Base-by-base conservation (phyloP, 2,888 invertebrate genomes). In the Ypsolopha scabrella region DNA sequence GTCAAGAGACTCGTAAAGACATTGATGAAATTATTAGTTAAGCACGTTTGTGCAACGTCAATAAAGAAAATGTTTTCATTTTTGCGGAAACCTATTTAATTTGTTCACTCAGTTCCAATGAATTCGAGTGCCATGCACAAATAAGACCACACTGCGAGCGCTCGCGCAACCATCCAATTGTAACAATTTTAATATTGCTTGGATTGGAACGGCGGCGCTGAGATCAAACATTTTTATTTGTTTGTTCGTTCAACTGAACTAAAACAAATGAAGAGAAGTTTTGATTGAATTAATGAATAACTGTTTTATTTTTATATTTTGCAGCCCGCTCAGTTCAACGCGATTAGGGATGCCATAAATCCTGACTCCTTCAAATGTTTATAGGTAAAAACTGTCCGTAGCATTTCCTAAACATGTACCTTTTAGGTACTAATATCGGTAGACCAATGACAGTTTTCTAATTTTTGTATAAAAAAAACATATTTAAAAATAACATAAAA, bases 191-290 rank as follows among this genome's bases (percentile, higher is more conserved):
- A 76, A 78, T 78, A 78, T 73, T 71, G 69, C 61, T 75, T 67
- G 68, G 65, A 72, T 71, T 72, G 75, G 73, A 79, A 73, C 75
- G 35, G 41, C 33, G 50, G 45, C 55, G 71, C 70, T 62, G 71
- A 75, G 80, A 82, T 83, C 81, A 81, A 81, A 80, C 77, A 80
- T 80, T 81, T 80, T 80, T 81, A 81, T 81, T 80, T 80, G 78
- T 76, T 77, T 82, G 76, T 73, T 70, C 77, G 76, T 66, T 78
- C 76, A 74, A 76, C 81, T 80, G 75, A 75, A 65, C 69, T 78
- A 77, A 70, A 80, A 80, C 80, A 82, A 83, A 82, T 83, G 81
- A 83, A 83, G 81, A 78, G 77, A 65, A 75, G 72, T 77, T 76
- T 80, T 76, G 72, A 80, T 82, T 79, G 78, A 82, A 78, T 82